Evolutionary conservation across 2,888 invertebrate species (phyloP).

Genomic region (Aplocera efformata): DNA sequence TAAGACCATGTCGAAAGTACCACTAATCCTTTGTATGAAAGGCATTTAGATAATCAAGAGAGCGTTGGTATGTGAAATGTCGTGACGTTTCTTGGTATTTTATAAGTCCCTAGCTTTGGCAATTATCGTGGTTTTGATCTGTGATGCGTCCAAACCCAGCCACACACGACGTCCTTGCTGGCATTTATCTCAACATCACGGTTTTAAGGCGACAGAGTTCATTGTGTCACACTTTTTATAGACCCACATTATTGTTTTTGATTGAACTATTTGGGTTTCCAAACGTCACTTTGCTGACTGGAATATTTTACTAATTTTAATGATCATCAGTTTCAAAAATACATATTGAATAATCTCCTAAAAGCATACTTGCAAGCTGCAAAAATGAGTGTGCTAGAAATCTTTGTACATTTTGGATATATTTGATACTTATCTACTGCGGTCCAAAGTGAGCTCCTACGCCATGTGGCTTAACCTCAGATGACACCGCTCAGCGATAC

Average conservation of each 20-base stretch:
- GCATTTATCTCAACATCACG: constrained; percentile 60
- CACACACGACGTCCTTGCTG: constrained; percentile 71
- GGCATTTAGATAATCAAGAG: constrained; percentile 68
- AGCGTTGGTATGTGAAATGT: constrained; percentile 54
- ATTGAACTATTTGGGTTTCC: constrained; percentile 9
- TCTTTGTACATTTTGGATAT: neutral
- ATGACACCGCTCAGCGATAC: constrained; percentile 41
- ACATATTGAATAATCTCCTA: no score
- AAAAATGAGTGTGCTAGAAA: no score
- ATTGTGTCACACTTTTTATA: constrained; percentile 28
- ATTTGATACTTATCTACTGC: constrained; percentile 6
- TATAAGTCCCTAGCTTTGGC: constrained; percentile 57
- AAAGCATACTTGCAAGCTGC: neutral
- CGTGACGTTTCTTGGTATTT: constrained; percentile 69
- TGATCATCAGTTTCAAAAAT: no score
- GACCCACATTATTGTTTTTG: constrained; percentile 13
- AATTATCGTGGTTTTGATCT: constrained; percentile 72
- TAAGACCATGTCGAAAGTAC: constrained; percentile 45
- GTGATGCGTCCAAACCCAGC: constrained; percentile 57
- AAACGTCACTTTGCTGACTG: no score
- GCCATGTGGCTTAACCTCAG: constrained; percentile 43
- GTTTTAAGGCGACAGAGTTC: constrained; percentile 37
- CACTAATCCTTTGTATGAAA: constrained; percentile 58
- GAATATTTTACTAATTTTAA: no score
- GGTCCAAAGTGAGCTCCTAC: constrained; percentile 28